Evolutionary conservation across 2,797 vertebrate genomes (phyloP), one percentile per base, ranked within the genome.

Genomic region (Triplophysa bombifrons): DNA sequence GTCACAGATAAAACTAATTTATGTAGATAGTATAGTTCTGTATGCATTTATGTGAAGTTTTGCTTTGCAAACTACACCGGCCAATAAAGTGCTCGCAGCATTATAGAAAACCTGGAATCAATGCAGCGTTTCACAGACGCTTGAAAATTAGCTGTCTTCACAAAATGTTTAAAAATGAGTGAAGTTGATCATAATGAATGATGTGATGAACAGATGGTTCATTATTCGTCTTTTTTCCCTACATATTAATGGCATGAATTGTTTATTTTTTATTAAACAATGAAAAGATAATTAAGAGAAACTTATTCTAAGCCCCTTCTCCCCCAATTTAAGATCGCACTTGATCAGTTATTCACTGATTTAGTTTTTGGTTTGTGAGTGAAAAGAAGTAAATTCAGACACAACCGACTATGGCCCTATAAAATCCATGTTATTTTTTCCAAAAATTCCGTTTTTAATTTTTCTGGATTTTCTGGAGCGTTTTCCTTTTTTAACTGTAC

Each of bases 171-270:
- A 25, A 7, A 58, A 58, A 25, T 58, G 56, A 22, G 11, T 25
- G 56, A 58, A 58, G 20, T 58, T 58, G 56, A 58, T 58, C 20
- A 58, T 58, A 58, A 58, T 58, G 56, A 58, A 58, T 58, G 20
- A 58, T 25, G 56, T 12, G 56, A 22, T 25, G 56, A 58, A 58
- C 56, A 58, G 56, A 58, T 58, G 56, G 56, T 58, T 58, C 20
- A 25, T 22, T 58, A 25, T 55, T 20, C 2, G 4, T 58, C 10
- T 20, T 58, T 58, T 10, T 4, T 13, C 11, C 20, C 20, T 4
- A 58, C 56, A 58, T 58, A 58, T 22, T 58, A 58, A 22, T 58
- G 56, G 22, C 56, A 22, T 58, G n/a, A 58, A 58, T 22, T 58
- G 34, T 38, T 38, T 10, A 20, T 22, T 58, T 58, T 22, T 51